Conservation (phyloP, 1,140 invertebrate genomes). For the Amyelois transitella region DNA sequence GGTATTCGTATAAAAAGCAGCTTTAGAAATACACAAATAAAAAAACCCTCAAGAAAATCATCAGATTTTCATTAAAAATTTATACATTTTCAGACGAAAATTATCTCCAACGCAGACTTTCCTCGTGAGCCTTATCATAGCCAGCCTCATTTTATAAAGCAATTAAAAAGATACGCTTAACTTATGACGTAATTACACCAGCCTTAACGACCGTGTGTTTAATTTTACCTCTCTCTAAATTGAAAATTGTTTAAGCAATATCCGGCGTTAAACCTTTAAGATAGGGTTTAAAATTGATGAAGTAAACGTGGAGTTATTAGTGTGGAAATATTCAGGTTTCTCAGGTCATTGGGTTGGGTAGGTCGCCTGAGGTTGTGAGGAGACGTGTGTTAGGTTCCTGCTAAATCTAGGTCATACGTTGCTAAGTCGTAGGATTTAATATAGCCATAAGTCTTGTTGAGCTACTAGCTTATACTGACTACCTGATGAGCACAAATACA, state of each 20-base stretch:
- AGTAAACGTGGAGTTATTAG: background rate
- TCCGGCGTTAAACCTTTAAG: constrained; percentile 5
- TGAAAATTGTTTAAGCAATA: background rate
- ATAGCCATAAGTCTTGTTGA: no score
- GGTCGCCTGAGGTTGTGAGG: background rate
- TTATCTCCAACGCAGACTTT: no score
- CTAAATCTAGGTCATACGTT: constrained; percentile 1
- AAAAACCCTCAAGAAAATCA: no score
- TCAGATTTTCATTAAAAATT: no score
- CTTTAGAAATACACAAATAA: no score
- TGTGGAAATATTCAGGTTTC: constrained; percentile 4
- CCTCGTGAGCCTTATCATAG: no score
- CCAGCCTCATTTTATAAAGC: background rate
- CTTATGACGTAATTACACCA: background rate
- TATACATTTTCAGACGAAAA: no score
- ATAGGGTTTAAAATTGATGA: background rate
- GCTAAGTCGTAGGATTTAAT: no score
- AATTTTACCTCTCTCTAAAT: background rate
- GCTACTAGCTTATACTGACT: no score
- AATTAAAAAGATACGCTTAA: background rate
- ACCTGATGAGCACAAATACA: no score
- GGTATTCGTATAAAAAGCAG: no score
- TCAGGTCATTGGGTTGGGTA: constrained; percentile 7
- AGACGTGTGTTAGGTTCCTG: background rate
- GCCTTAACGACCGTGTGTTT: background rate